Evolutionary conservation across 2,888 invertebrate genomes (phyloP), one percentile per base, ranked within the genome.

Genomic region (Thelaira solivaga): DNA sequence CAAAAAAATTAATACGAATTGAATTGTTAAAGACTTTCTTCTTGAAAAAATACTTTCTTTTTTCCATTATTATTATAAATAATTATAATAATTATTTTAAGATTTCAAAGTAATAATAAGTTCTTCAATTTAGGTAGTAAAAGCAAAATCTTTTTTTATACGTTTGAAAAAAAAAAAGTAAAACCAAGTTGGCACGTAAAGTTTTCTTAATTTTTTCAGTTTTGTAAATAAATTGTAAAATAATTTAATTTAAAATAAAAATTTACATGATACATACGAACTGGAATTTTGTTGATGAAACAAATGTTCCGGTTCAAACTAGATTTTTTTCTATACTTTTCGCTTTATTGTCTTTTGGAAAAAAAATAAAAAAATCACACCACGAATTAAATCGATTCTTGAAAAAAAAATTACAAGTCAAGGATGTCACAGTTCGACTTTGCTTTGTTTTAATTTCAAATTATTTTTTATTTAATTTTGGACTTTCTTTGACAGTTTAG

Each of bases 361-460:
- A n/a, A n/a, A n/a, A n/a, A n/a, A n/a, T n/a, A n/a, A n/a, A n/a
- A 47, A 62, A 65, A 65, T 78, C 78, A 78, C 78, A 78, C 78
- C 78, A 78, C 78, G 78, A 78, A 78, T 78, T 78, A 78, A 78
- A 65, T 72, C 16, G 0, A 59, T 59, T 29, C 22, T 59, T 31
- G 34, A 45, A n/a, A n/a, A n/a, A n/a, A n/a, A n/a, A n/a, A n/a
- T n/a, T n/a, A n/a, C n/a, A 22, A 57, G 69, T 29, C 69, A 55
- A 59, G 74, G 59, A 69, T 39, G 47, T 51, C 59, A 39, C 41
- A 45, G 53, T 34, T 36, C 36, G 68, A 53, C 73, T 73, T 78
- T 78, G 62, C 64, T 78, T 78, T 73, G 45, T 62, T 68, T 68
- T 29, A 39, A 10, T 36, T 57, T 68, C 13, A 2, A 59, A 43